phyloP scores from a whole-genome alignment of 2,113 vertebrate genomes.

The Tauraco erythrolophus region DNA sequence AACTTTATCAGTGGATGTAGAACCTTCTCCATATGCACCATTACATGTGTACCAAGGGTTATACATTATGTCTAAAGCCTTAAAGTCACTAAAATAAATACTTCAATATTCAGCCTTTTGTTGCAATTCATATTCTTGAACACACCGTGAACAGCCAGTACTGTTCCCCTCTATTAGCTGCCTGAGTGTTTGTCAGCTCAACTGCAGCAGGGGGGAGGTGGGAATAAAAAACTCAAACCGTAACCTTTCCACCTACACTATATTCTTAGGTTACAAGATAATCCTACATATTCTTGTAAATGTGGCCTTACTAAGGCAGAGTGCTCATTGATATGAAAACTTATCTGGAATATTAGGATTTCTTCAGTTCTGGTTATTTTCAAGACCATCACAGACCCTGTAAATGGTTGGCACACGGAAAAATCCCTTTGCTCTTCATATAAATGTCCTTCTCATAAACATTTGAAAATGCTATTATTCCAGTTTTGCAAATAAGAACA shows the following conservation, averaged over 20 bases:
- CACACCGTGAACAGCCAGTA: not conserved
- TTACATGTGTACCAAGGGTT: not conserved
- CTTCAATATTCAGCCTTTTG: not conserved
- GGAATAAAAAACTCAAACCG: not conserved
- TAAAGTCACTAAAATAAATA: not conserved
- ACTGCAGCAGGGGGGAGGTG: fast-evolving
- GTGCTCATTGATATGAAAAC: not conserved
- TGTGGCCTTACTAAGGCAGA: not conserved
- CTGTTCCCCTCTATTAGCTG: not conserved
- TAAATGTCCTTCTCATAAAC: not conserved
- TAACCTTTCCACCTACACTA: not conserved
- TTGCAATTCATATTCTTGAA: not conserved
- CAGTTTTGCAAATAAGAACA: not conserved
- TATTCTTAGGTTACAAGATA: not conserved
- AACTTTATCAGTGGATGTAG: not conserved
- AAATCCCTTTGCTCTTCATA: not conserved
- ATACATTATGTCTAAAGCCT: not conserved
- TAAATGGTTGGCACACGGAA: not conserved
- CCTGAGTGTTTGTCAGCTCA: not conserved
- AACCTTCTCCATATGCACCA: not conserved
- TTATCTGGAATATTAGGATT: not conserved
- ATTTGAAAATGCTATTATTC: not conserved
- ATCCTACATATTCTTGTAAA: not conserved
- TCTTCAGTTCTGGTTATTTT: not conserved
- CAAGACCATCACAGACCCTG: not conserved